Conservation (phyloP, 1,140 invertebrate species). For the Leptopilina boulardi region DNA sequence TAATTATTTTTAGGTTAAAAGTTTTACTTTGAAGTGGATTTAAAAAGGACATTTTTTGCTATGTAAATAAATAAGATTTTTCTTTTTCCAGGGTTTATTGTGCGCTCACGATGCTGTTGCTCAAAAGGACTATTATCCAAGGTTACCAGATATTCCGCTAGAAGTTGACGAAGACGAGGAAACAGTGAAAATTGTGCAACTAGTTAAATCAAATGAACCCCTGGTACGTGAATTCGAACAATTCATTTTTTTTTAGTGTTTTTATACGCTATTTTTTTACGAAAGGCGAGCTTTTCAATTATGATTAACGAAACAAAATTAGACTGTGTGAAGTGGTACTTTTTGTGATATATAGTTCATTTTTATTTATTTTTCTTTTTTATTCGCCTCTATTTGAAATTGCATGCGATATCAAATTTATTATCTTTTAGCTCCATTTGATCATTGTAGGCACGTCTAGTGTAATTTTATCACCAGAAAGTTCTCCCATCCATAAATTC, state of each 20-base stretch:
- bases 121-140: conserved; percentile 95
- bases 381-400: conserved; percentile 48
- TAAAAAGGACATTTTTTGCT: no score
- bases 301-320: conserved; percentile 49
- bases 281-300: conserved; percentile 53
- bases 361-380: conserved; percentile 52
- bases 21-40: background rate
- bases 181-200: conserved; percentile 97
- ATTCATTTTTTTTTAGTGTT: conserved; percentile 41
- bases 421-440: conserved; percentile 51
- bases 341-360: conserved; percentile 53
- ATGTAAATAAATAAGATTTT: background rate
- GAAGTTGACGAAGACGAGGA: conserved; percentile 95
- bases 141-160: conserved; percentile 90
- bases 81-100: conserved; percentile 85
- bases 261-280: conserved; percentile 55
- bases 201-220: conserved; percentile 97
- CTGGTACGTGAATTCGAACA: conserved; percentile 81
- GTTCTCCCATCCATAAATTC: conserved; percentile 29
- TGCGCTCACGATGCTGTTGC: conserved; percentile 96
- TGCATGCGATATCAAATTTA: conserved; percentile 55
- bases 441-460: conserved; percentile 49
- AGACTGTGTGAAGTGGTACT: conserved; percentile 59
- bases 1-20: no score
- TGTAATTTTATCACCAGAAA: conserved; percentile 21